Evolutionary conservation across 2,113 vertebrate species (phyloP).

Genomic region (human): GRCh38 chr1:208469501-208470000

Average conservation of each 20-base stretch:
- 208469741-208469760: not conserved
- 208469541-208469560: not conserved
- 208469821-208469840: not conserved
- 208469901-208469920: not conserved
- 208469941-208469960: not conserved
- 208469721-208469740: not conserved
- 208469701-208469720: not conserved
- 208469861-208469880: conserved; percentile 21
- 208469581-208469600: not conserved
- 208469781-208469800: not conserved
- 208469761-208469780: not conserved
- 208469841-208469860: not conserved
- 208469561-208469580: not conserved
- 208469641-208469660: not conserved
- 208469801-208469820: not conserved
- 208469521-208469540: not conserved
- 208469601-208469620: not conserved
- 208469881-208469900: conserved; percentile 27
- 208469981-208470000: conserved; percentile 31
- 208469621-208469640: not conserved
- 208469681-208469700: not conserved
- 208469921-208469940: not conserved
- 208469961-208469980: not conserved
- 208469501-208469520: not conserved
- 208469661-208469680: not conserved